These are phyloP conservation scores for Poecilia gillii DNA, from an alignment of 2,797 vertebrate genomes.

Conservation along the genomic window DNA sequence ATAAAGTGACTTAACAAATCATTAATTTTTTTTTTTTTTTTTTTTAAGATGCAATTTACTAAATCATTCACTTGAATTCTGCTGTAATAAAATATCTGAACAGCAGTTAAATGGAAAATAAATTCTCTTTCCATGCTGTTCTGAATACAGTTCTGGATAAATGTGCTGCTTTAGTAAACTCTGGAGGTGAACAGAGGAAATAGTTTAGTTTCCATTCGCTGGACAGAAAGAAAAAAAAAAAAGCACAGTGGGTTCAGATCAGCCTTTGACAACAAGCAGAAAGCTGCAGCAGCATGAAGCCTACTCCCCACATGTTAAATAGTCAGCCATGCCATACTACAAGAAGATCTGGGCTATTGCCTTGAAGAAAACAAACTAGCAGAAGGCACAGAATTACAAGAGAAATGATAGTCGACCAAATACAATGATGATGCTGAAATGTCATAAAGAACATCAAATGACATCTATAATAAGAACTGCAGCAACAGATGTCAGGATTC, in stretches of 20 bases:
- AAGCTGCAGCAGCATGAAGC: neutral
- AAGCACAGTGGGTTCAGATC: neutral
- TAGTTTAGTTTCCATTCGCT: neutral
- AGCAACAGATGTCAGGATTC: neutral
- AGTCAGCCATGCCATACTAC: neutral
- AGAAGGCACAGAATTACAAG: conserved; percentile 91
- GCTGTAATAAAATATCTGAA: neutral
- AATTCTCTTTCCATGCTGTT: neutral
- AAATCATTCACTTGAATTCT: neutral
- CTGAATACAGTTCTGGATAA: neutral
- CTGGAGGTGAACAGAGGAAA: neutral
- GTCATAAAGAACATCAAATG: neutral
- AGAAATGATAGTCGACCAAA: conserved; percentile 76
- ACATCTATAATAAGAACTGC: neutral
- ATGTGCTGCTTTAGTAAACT: neutral
- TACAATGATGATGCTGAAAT: conserved; percentile 62
- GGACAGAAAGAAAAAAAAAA: neutral
- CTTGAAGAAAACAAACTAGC: conserved; percentile 86
- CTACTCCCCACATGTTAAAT: neutral
- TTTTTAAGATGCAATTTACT: neutral
- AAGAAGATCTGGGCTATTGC: conserved; percentile 15
- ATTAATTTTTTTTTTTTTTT: neutral
- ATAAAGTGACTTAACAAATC: neutral
- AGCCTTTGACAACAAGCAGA: neutral
- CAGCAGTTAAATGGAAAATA: neutral